phyloP scores from a whole-genome alignment of 2,113 vertebrate genomes.

The Cyprinus carpio region DNA sequence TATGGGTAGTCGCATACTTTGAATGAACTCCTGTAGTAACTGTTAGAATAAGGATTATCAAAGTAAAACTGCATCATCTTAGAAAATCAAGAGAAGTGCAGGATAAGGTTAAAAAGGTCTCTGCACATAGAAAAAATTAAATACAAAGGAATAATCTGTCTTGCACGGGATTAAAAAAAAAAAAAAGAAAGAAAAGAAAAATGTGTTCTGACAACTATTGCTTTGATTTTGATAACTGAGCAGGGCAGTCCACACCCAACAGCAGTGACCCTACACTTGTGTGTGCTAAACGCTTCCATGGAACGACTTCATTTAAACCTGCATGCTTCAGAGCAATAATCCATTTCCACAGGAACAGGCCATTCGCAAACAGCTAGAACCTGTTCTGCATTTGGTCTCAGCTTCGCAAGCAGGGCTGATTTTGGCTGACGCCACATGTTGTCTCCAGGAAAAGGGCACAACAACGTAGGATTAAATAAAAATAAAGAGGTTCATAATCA shows the following conservation, averaged over 20 bases:
- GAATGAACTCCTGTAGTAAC: slow-evolving; percentile 27
- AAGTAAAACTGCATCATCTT: slow-evolving; percentile 54
- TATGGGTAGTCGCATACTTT: slow-evolving; percentile 24
- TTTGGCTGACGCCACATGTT: slow-evolving; percentile 57
- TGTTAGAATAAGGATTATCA: slow-evolving; percentile 24
- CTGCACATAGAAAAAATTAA: slow-evolving; percentile 35
- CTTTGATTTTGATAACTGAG: slow-evolving; percentile 69
- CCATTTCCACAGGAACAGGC: slow-evolving; percentile 24
- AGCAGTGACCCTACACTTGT: neutral
- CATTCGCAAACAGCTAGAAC: slow-evolving; percentile 34
- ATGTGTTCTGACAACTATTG: slow-evolving; percentile 66
- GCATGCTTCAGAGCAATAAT: neutral
- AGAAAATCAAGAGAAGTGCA: slow-evolving; percentile 26
- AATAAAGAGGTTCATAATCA: slow-evolving; percentile 25
- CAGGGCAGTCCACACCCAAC: slow-evolving; percentile 29
- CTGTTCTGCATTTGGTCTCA: slow-evolving; percentile 40
- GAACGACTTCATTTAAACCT: slow-evolving; percentile 11
- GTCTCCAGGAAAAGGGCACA: slow-evolving; percentile 17
- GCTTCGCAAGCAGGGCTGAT: slow-evolving; percentile 53
- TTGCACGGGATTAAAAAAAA: neutral
- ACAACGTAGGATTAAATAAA: neutral
- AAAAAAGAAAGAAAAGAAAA: slow-evolving; percentile 14
- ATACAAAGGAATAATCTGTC: slow-evolving; percentile 26
- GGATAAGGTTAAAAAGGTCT: slow-evolving; percentile 35
- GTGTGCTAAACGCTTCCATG: slow-evolving; percentile 11